Conservation (phyloP, 2,888 invertebrate species). For the Petrophora chlorosata region DNA sequence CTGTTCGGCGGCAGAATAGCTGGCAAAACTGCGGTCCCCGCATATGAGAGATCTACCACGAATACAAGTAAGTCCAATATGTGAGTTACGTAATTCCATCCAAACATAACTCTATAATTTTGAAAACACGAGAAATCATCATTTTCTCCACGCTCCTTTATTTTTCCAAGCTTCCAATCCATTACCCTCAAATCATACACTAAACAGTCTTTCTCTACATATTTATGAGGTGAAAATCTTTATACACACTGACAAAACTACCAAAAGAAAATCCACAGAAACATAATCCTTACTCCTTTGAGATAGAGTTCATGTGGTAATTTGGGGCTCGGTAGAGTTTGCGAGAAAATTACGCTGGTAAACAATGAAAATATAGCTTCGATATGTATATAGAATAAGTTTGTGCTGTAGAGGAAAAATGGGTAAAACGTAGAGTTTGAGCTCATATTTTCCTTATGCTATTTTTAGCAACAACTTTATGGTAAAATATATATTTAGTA, state of each 20-base stretch:
- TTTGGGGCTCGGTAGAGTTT: slow-evolving; percentile 16
- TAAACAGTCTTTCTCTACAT: slow-evolving; percentile 59
- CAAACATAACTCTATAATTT: slow-evolving; percentile 6
- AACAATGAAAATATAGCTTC: slow-evolving; percentile 34
- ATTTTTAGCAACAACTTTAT: no score
- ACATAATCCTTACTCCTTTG: slow-evolving; percentile 18
- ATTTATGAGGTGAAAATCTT: slow-evolving; percentile 51
- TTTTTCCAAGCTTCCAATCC: slow-evolving; percentile 43
- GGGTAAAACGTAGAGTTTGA: not conserved
- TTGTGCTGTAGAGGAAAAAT: slow-evolving; percentile 3
- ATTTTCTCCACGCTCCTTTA: slow-evolving; percentile 22
- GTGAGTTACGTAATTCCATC: no score
- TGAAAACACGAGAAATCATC: slow-evolving; percentile 25
- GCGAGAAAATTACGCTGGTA: slow-evolving; percentile 26
- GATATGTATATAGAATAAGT: slow-evolving; percentile 13
- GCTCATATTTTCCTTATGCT: no score
- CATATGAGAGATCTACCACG: no score
- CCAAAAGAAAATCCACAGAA: slow-evolving; percentile 5
- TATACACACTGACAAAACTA: slow-evolving; percentile 22
- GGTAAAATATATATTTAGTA: no score
- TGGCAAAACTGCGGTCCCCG: no score
- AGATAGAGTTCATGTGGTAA: slow-evolving; percentile 16
- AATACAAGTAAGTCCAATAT: no score
- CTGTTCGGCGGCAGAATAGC: no score
- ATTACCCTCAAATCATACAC: slow-evolving; percentile 59